Base-by-base conservation (phyloP, 2,888 invertebrate genomes). In the Tetanocera ferruginea region DNA sequence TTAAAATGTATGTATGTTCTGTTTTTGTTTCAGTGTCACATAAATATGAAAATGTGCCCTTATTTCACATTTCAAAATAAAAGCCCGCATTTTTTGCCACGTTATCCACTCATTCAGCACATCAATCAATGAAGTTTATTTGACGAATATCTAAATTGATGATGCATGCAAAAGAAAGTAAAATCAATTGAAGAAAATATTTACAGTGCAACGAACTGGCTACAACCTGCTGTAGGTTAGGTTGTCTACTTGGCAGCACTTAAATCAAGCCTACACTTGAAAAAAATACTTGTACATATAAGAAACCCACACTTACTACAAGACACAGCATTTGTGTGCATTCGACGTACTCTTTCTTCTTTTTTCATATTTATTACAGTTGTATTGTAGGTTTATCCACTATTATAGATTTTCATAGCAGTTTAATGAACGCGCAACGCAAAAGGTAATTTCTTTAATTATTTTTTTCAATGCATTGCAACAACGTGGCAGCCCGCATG, bases 161-260 rank as follows among this genome's bases (percentile, higher is more conserved):
- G 43, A 43, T 43, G 43, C 43, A 43, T 43, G 11, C 14, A 43
- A 43, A 43, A 43, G 43, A 43, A 43, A 43, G 43, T 43, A 11
- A 43, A 11, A 43, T 43, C 43, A 43, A 43, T 43, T 43, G 43
- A 43, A 1, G 11, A 14, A 43, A 43, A 43, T 71, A 66, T 75
- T 62, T 23, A 60, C 43, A 71, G 80, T 78, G 66, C 80, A 80
- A 80, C 74, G 80, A 80, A 80, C 80, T 78, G 43, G 43, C 11
- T 43, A 11, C 43, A 43, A 43, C 43, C 43, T 43, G 37, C 43
- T 43, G 43, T 11, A n/a, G n/a, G n/a, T n/a, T n/a, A n/a, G n/a
- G n/a, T 3, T 43, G 43, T 43, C 11, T 11, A 2, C 11, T 14
- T 43, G 43, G 14, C 43, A 43, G 6, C 11, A 43, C 43, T 11